These are phyloP conservation scores for Drosophila maculinotata DNA, from an alignment of 2,888 invertebrate genomes.

Conservation along the genomic window DNA sequence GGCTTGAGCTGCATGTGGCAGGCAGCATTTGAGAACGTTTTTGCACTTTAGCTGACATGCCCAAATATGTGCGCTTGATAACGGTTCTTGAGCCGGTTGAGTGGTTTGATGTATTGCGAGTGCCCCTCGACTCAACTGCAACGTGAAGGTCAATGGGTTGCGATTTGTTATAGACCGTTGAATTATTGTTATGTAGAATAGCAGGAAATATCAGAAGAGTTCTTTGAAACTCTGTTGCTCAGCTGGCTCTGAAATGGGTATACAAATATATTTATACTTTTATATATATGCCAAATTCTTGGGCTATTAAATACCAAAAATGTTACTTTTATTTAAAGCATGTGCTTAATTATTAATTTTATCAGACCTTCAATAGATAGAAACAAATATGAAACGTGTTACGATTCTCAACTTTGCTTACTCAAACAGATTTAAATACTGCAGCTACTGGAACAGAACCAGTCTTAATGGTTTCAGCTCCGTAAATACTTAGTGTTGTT, in stretches of 20 bases:
- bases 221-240: constrained; percentile 7
- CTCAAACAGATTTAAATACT: background rate
- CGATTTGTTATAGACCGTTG: constrained; percentile 25
- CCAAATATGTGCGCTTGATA: constrained; percentile 54
- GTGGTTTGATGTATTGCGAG: constrained; percentile 42
- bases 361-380: too few relatives aligned
- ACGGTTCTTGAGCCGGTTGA: constrained; percentile 45
- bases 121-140: constrained; percentile 31
- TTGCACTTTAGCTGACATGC: constrained; percentile 43
- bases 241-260: background rate
- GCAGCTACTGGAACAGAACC: background rate
- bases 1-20: constrained; percentile 52
- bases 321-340: too few relatives aligned
- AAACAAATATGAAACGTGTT: too few relatives aligned
- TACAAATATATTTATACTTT: background rate
- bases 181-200: constrained; percentile 26
- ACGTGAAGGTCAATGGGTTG: constrained; percentile 53
- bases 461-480: background rate
- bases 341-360: too few relatives aligned
- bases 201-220: constrained; percentile 24
- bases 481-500: background rate
- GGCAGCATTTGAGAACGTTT: constrained; percentile 45
- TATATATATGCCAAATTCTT: too few relatives aligned
- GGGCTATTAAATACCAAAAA: too few relatives aligned
- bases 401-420: background rate